phyloP scores from a whole-genome alignment of 2,888 invertebrate species.

The Papilio elwesi region DNA sequence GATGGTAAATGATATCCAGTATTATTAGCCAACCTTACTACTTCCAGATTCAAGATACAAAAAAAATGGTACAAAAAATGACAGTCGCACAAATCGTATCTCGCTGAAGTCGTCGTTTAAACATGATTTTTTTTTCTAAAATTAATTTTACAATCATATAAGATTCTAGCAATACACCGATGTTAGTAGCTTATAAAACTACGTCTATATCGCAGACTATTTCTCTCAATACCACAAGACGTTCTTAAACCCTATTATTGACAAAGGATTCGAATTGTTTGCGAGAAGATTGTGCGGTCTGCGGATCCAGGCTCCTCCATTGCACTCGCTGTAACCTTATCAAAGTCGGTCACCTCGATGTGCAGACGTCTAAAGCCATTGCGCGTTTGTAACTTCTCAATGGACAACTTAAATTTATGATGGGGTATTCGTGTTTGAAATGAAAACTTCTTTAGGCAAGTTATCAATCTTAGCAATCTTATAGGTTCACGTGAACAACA shows the following conservation, averaged over 20 bases:
- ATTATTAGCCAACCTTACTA: no score
- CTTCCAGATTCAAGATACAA: no score
- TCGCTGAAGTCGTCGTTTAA: no score
- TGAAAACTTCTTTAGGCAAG: neutral
- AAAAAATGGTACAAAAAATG: no score
- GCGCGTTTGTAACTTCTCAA: constrained; percentile 44
- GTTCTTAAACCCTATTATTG: constrained; percentile 26
- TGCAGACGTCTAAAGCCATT: constrained; percentile 54
- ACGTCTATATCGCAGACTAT: neutral
- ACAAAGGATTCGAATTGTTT: constrained; percentile 33
- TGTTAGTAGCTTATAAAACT: neutral
- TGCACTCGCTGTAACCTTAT: constrained; percentile 42
- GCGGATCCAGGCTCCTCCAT: constrained; percentile 38
- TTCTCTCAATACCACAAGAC: constrained; percentile 21
- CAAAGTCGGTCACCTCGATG: constrained; percentile 50
- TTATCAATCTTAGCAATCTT: no score
- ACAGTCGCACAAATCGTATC: no score
- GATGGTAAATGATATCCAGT: no score
- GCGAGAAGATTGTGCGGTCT: constrained; percentile 36
- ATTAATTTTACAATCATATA: no score
- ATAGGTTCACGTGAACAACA: no score
- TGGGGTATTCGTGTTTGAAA: neutral
- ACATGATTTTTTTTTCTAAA: no score
- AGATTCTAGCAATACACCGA: no score
- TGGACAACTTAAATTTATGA: constrained; percentile 18